Evolutionary conservation across 2,888 invertebrate genomes (phyloP).

Genomic region (Pharmacophagus antenor): DNA sequence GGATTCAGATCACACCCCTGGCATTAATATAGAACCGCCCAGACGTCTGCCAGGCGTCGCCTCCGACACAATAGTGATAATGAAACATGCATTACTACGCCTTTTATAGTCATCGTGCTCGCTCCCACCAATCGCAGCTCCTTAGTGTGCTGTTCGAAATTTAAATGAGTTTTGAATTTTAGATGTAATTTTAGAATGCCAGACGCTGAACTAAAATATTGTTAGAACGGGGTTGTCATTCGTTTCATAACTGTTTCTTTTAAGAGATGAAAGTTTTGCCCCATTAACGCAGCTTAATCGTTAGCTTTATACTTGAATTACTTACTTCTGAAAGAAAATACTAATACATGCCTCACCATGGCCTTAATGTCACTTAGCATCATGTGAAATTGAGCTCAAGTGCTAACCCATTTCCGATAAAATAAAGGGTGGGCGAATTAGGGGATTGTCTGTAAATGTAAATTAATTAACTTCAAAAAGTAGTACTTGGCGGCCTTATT

Average conservation of each 20-base stretch:
- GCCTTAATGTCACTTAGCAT: no score
- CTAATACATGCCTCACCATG: no score
- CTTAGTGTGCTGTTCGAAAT: constrained; percentile 44
- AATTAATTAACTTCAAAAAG: no score
- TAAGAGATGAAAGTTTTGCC: no score
- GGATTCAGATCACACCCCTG: constrained; percentile 55
- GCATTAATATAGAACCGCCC: constrained; percentile 47
- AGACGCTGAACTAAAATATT: not conserved
- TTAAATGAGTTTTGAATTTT: constrained; percentile 57
- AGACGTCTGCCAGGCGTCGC: constrained; percentile 55
- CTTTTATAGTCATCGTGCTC: constrained; percentile 40
- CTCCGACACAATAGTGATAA: constrained; percentile 46
- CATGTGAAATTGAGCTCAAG: no score
- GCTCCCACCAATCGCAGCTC: constrained; percentile 51
- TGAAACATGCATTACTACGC: constrained; percentile 47
- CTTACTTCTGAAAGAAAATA: no score
- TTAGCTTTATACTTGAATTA: not conserved
- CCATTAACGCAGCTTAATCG: not conserved
- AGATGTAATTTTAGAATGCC: constrained; percentile 35
- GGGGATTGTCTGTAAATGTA: no score
- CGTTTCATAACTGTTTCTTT: not conserved
- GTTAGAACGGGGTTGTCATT: not conserved
- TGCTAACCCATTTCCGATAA: no score
- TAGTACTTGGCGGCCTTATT: no score
- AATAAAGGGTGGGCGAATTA: no score